Evolutionary conservation across 2,113 vertebrate species (phyloP).

Genomic region (Triplophysa tibetana): DNA sequence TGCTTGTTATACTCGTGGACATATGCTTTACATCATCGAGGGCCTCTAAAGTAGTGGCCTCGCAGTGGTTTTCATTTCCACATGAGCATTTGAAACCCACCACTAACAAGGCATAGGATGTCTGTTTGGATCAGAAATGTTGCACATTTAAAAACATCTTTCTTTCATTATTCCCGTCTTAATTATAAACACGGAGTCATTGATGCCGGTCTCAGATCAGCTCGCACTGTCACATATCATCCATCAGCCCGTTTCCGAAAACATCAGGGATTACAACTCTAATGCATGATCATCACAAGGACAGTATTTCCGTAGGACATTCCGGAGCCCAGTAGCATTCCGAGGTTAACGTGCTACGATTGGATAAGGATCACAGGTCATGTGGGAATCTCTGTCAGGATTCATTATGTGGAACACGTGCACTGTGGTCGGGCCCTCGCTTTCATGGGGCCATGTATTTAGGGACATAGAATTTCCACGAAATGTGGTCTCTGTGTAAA

Average conservation of each 20-base stretch:
- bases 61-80: slow-evolving; percentile 15
- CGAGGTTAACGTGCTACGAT: background rate
- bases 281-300: slow-evolving; percentile 20
- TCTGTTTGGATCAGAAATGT: slow-evolving; percentile 27
- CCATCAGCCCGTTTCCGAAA: slow-evolving; percentile 16
- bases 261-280: background rate
- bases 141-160: slow-evolving; percentile 11
- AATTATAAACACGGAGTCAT: background rate
- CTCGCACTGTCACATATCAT: background rate
- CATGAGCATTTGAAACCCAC: slow-evolving; percentile 29
- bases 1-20: slow-evolving; percentile 21
- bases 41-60: slow-evolving; percentile 4
- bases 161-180: slow-evolving; percentile 26
- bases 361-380: slow-evolving; percentile 27
- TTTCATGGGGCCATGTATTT: background rate
- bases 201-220: slow-evolving; percentile 20
- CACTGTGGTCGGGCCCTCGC: background rate
- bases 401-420: background rate
- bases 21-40: slow-evolving; percentile 25
- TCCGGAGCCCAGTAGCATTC: slow-evolving; percentile 5
- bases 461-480: background rate
- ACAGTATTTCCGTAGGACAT: background rate
- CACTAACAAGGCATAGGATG: slow-evolving; percentile 29
- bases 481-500: background rate
- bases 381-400: slow-evolving; percentile 16